Conservation (phyloP, 2,888 invertebrate genomes). For the Rhorus exstirpatorius region DNA sequence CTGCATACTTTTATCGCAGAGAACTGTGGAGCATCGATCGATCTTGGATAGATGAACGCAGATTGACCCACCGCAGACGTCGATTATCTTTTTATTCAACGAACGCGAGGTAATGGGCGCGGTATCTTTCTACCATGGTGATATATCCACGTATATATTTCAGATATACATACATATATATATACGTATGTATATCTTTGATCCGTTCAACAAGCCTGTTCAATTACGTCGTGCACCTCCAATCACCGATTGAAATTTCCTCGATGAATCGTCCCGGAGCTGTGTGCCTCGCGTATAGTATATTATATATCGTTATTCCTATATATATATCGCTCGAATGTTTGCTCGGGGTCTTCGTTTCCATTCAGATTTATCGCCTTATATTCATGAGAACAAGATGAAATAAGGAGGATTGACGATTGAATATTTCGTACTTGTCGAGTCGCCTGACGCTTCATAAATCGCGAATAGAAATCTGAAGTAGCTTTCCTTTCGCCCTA, state of each 20-base stretch:
- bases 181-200: not conserved
- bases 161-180: not conserved
- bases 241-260: slow-evolving; percentile 1
- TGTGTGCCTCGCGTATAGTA: no score
- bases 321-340: no score
- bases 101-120: not conserved
- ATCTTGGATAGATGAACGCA: slow-evolving; percentile 28
- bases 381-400: no score
- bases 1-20: slow-evolving; percentile 1
- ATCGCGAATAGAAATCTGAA: no score
- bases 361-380: no score
- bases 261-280: not conserved
- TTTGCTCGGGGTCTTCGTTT: no score
- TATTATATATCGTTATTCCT: no score
- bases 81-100: slow-evolving; percentile 45
- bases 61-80: slow-evolving; percentile 40
- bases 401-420: no score
- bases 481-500: no score
- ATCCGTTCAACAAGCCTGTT: not conserved
- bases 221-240: not conserved
- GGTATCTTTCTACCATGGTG: not conserved
- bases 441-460: no score
- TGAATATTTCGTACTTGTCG: no score
- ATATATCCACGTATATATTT: not conserved
- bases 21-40: slow-evolving; percentile 19